Conservation (phyloP, 2,888 invertebrate species). For the Lithophane socia region DNA sequence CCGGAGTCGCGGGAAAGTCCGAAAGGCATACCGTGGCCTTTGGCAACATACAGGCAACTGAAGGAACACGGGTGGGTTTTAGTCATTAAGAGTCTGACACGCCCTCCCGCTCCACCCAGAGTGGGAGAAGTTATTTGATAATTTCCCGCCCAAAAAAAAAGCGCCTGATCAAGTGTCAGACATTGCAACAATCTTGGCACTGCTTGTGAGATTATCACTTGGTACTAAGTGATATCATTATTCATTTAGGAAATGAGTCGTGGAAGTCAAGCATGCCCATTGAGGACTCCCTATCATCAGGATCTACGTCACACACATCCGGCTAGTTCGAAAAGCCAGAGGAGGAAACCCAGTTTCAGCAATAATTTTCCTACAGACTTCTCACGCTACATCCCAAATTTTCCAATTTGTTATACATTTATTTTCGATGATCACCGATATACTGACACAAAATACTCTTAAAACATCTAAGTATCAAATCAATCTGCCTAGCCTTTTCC, state of each 20-base stretch:
- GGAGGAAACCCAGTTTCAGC: not conserved
- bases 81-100: too few species aligned
- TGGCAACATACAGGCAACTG: too few species aligned
- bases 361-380: not conserved
- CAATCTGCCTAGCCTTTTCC: too few species aligned
- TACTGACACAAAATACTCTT: not conserved
- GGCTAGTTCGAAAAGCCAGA: not conserved
- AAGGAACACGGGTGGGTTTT: too few species aligned
- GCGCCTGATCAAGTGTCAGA: not conserved
- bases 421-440: not conserved
- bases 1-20: too few species aligned
- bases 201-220: conserved; percentile 1
- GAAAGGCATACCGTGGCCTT: too few species aligned
- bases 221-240: not conserved
- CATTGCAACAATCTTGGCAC: conserved; percentile 15
- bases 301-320: not conserved
- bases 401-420: not conserved
- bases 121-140: too few species aligned
- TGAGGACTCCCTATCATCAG: not conserved
- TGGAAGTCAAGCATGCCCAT: not conserved
- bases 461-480: not conserved
- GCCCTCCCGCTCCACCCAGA: too few species aligned
- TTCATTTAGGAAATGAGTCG: not conserved
- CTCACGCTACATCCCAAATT: not conserved
- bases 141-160: not conserved